These are phyloP conservation scores for Mionectes macconnelli DNA, from an alignment of 2,113 vertebrate species.

Conservation along the genomic window DNA sequence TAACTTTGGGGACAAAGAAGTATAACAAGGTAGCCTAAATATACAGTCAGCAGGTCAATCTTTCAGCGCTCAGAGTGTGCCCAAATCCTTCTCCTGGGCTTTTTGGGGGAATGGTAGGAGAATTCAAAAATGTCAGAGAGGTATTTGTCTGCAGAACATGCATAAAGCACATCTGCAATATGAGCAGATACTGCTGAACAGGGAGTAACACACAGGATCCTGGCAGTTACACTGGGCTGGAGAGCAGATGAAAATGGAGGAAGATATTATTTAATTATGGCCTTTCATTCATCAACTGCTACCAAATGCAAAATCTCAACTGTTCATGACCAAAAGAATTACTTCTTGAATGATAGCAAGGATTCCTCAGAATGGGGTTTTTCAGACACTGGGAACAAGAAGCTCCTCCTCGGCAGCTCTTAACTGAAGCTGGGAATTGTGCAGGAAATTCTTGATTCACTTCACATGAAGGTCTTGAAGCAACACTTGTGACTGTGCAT, in stretches of 20 bases:
- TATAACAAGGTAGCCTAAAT: background rate
- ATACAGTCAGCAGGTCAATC: background rate
- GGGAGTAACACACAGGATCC: background rate
- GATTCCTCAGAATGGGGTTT: background rate
- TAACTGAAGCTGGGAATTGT: background rate
- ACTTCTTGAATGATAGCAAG: background rate
- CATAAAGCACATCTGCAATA: background rate
- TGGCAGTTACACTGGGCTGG: background rate
- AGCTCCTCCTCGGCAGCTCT: background rate
- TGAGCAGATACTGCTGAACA: background rate
- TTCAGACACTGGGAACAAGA: background rate
- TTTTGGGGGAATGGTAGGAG: background rate
- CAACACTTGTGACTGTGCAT: background rate
- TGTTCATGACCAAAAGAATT: background rate
- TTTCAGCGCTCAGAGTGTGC: accelerated
- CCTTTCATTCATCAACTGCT: background rate
- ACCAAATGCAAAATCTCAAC: background rate
- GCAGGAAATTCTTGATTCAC: background rate
- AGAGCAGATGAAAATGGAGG: background rate
- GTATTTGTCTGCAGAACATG: background rate
- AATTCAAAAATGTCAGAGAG: background rate
- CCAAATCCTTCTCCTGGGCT: background rate
- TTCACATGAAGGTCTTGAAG: background rate
- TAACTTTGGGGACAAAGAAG: background rate
- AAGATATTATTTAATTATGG: background rate